These are phyloP conservation scores for Plestiodon gilberti DNA, from an alignment of 2,113 vertebrate species.

Conservation along the genomic window DNA sequence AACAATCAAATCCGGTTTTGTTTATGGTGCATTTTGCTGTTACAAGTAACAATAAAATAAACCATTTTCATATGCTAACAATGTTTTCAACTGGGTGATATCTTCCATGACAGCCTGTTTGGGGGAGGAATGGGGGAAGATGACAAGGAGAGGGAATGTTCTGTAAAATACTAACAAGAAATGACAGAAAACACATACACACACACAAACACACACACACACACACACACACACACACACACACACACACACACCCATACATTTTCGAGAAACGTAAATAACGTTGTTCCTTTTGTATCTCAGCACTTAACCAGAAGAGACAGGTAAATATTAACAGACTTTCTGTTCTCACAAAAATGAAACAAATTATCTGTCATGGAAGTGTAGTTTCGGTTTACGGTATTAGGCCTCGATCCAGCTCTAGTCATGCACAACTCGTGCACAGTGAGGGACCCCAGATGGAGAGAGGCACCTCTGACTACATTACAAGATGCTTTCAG, in stretches of 20 bases:
- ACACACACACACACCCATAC: neutral
- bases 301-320: conserved; percentile 9
- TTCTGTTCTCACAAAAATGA: neutral
- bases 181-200: neutral
- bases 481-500: no score
- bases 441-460: neutral
- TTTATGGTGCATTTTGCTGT: neutral
- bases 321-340: conserved; percentile 9
- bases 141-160: conserved; percentile 15
- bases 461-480: no score
- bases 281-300: conserved; percentile 13
- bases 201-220: neutral
- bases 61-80: neutral
- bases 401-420: neutral
- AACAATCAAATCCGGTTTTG: neutral
- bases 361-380: conserved; percentile 6
- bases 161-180: conserved; percentile 20
- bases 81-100: conserved; percentile 11
- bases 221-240: neutral
- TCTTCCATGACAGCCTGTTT: conserved; percentile 3
- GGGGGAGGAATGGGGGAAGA: neutral
- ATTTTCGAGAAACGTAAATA: conserved; percentile 20
- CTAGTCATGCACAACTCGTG: neutral
- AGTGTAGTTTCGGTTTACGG: neutral
- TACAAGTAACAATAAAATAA: neutral